phyloP scores from a whole-genome alignment of 2,888 invertebrate genomes.

The Neoscelio sp. region DNA sequence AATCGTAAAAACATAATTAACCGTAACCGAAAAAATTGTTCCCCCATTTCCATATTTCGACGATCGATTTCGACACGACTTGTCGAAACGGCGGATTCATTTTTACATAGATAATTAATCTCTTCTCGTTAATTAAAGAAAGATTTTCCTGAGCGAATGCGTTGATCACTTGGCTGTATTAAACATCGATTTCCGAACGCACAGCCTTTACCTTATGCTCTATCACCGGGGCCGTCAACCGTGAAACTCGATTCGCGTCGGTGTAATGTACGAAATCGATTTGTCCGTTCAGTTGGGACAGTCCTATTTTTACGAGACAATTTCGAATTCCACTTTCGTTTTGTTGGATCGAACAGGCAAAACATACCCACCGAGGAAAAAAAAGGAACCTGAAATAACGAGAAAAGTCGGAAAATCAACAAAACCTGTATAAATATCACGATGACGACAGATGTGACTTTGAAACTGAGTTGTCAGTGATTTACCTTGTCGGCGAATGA shows the following conservation, averaged over 20 bases:
- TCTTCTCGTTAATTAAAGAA: slow-evolving; percentile 56
- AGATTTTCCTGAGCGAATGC: slow-evolving; percentile 40
- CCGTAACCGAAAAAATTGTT: too few relatives aligned
- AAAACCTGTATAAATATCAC: slow-evolving; percentile 50
- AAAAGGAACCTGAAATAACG: slow-evolving; percentile 24
- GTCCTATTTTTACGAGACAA: slow-evolving; percentile 57
- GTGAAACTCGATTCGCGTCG: slow-evolving; percentile 60
- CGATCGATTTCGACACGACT: slow-evolving; percentile 1
- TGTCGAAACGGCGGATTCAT: background rate
- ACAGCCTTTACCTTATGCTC: slow-evolving; percentile 51
- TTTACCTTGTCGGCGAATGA: slow-evolving; percentile 12
- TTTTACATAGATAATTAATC: slow-evolving; percentile 48
- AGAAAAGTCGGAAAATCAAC: slow-evolving; percentile 52
- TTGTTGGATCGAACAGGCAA: slow-evolving; percentile 39
- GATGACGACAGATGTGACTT: slow-evolving; percentile 44
- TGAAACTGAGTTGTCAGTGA: slow-evolving; percentile 29
- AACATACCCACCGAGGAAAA: slow-evolving; percentile 14
- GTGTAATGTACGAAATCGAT: slow-evolving; percentile 58
- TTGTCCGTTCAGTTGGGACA: slow-evolving; percentile 32
- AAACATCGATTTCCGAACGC: slow-evolving; percentile 63
- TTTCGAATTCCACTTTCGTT: slow-evolving; percentile 52
- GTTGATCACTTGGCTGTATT: slow-evolving; percentile 53
- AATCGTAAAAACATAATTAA: too few relatives aligned
- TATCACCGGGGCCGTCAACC: slow-evolving; percentile 43
- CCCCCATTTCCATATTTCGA: too few relatives aligned